Conservation (phyloP, 2,113 vertebrate species). For the Onychostruthus taczanowskii region DNA sequence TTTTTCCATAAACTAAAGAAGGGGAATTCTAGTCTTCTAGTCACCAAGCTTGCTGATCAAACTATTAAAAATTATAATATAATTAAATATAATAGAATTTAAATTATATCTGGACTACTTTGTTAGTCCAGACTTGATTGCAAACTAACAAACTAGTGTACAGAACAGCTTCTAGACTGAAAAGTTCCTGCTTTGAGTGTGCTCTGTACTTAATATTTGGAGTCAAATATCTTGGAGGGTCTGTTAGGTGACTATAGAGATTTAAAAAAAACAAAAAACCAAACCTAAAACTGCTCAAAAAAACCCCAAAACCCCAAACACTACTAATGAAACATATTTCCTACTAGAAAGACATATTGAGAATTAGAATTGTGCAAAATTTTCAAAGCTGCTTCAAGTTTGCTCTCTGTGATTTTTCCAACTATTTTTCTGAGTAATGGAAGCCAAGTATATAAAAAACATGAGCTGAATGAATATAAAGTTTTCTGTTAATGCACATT, state of each 20-base stretch:
- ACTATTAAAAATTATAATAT: neutral
- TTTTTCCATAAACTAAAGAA: neutral
- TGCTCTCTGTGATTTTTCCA: neutral
- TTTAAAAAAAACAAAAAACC: neutral
- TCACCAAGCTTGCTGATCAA: neutral
- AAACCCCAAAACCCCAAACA: accelerated
- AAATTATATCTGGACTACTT: neutral
- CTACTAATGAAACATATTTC: neutral
- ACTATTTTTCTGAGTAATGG: neutral
- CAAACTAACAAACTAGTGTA: neutral
- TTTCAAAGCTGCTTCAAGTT: neutral
- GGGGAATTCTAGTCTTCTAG: neutral
- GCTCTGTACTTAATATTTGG: neutral
- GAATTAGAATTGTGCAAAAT: neutral
- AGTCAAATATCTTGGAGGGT: neutral
- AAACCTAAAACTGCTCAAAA: neutral
- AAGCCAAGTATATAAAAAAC: neutral
- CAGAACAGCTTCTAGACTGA: neutral
- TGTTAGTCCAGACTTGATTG: neutral
- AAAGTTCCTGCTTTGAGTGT: neutral
- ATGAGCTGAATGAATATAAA: neutral
- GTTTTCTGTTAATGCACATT: neutral
- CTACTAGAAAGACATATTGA: neutral
- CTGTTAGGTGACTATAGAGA: accelerated
- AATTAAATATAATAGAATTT: no score